phyloP scores from a whole-genome alignment of 1,140 invertebrate species.

The Paralvinella palmiformis region DNA sequence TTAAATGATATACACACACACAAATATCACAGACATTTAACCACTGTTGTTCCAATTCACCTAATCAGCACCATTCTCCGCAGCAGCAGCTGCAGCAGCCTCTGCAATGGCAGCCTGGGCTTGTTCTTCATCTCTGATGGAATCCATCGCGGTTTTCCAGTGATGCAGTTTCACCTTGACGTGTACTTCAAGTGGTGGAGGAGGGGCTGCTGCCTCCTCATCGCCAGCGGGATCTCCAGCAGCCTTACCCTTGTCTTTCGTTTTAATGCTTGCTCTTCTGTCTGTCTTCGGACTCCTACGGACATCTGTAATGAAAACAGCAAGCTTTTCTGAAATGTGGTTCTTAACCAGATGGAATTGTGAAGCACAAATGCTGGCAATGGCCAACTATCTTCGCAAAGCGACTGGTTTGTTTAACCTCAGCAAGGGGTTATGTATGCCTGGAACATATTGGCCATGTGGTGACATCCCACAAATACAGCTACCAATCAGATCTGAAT shows the following conservation, averaged over 20 bases:
- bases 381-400: too few relatives aligned
- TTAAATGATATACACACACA: too few relatives aligned
- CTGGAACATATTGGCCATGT: too few relatives aligned
- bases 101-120: not conserved
- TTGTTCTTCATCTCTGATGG: slow-evolving; percentile 33
- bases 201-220: slow-evolving; percentile 28
- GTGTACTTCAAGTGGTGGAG: slow-evolving; percentile 36
- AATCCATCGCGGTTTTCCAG: slow-evolving; percentile 41
- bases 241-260: not conserved
- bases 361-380: too few relatives aligned
- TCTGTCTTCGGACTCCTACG: not conserved
- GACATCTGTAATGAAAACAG: not conserved
- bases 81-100: too few relatives aligned
- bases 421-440: too few relatives aligned
- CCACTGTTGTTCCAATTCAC: too few relatives aligned
- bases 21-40: too few relatives aligned
- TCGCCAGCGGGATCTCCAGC: slow-evolving; percentile 9
- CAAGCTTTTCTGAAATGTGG: not conserved
- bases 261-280: not conserved
- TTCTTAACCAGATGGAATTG: not conserved
- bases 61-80: too few relatives aligned
- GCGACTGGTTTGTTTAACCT: too few relatives aligned
- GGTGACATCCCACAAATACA: too few relatives aligned
- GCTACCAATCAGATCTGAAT: too few relatives aligned
- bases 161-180: slow-evolving; percentile 37